Evolutionary conservation across 2,797 vertebrate genomes (phyloP), one percentile per base, ranked within the genome.

Genomic region (Hipposideros larvatus): DNA sequence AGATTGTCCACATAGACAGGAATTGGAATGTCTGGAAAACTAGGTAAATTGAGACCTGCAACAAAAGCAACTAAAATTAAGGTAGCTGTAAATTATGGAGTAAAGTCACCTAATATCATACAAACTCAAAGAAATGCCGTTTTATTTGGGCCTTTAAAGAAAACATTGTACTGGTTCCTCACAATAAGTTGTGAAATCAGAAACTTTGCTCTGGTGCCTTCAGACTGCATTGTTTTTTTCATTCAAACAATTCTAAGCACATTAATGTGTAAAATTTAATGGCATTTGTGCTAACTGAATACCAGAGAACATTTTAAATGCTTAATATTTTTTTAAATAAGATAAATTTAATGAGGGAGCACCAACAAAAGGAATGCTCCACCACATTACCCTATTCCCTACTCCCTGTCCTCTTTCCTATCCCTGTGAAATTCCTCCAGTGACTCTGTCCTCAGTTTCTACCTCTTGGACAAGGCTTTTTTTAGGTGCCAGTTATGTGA

Each of bases 1-100:
- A 79, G 14, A 2, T 5, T 65, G 22, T 91, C 90, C 91, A 46
- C 0, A 31, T 21, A 78, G 71, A 78, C 11, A 61, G 7, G 34
- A 61, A 66, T 57, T 84, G 66, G n/a, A 77, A 94, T 84, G 55
- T 70, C 90, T 43, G 89, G 19, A 41, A 96, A 93, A 89, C 80
- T 94, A 97, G 57, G 16, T 70, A 75, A 93, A 96, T 96, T 3
- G 87, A 66, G 0, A 4, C 1, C 53, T 84, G 14, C n/a, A 94
- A 82, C 1, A 94, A 55, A 93, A 59, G 26, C 53, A 97, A 87
- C 90, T 96, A 90, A 94, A 51, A 87, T 75, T 53, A 61, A 59
- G 74, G n/a, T 92, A 75, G 77, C 77, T 82, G 73, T 86, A 63
- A 88, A 61, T 87, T 65, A 16, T 84, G 22, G 16, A 82, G 2